Conservation (phyloP, 2,797 vertebrate genomes). For the Aphelocoma californica region DNA sequence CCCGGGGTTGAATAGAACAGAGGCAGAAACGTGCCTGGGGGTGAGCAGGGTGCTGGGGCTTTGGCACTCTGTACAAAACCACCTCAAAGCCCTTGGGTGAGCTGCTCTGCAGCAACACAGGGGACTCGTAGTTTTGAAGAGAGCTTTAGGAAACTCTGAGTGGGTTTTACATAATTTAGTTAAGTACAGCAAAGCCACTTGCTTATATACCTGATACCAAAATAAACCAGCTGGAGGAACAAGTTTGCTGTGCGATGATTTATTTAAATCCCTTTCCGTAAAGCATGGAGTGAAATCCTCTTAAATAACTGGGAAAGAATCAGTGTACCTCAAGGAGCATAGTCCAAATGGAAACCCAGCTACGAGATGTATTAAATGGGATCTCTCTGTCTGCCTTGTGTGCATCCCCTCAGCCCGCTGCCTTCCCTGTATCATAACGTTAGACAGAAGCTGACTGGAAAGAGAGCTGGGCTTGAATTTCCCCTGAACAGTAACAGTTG, state of each 20-base stretch:
- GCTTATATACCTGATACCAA: constrained; percentile 52
- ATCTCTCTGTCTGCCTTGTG: background rate
- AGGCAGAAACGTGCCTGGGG: background rate
- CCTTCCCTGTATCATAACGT: background rate
- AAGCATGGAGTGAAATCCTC: constrained; percentile 43
- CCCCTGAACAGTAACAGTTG: background rate
- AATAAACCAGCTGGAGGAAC: constrained; percentile 48
- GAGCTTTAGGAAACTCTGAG: constrained; percentile 57
- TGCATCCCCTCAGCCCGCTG: background rate
- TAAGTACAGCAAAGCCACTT: constrained; percentile 53
- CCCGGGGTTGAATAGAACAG: background rate
- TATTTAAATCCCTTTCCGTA: constrained; percentile 51
- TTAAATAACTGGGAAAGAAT: constrained; percentile 49
- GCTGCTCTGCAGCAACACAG: background rate
- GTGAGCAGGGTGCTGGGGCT: background rate
- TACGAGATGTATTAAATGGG: background rate
- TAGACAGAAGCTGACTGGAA: background rate
- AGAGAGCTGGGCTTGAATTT: background rate
- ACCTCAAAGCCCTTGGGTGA: constrained; percentile 30
- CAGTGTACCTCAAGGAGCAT: background rate
- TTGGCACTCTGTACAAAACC: background rate
- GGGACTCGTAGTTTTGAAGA: constrained; percentile 24
- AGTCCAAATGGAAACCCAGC: background rate
- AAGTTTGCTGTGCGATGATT: constrained; percentile 45
- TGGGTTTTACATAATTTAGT: constrained; percentile 61